Conservation (phyloP, 2,888 invertebrate genomes). For the Ectobius pallidus region DNA sequence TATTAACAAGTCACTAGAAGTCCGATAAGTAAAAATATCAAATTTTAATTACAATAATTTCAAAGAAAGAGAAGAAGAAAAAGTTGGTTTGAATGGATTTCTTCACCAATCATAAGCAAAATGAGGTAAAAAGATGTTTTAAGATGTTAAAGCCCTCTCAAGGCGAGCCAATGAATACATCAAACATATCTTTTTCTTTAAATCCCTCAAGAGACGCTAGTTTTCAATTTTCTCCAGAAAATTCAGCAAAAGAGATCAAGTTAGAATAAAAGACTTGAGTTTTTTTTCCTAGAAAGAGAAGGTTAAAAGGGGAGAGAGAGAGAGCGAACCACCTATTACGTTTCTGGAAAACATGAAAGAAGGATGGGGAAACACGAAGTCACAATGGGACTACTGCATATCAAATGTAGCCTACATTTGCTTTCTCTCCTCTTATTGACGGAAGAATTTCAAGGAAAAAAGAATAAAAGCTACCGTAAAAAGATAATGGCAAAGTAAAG, state of each 20-base stretch:
- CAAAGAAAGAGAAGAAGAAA: not conserved
- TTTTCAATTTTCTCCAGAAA: not conserved
- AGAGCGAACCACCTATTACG: conserved; percentile 3
- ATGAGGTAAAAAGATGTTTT: not conserved
- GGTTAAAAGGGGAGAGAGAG: not conserved
- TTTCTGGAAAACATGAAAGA: conserved; percentile 23
- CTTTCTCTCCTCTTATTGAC: conserved; percentile 36
- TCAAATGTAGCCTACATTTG: conserved; percentile 35
- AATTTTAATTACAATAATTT: not conserved
- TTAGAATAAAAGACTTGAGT: not conserved
- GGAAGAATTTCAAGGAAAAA: conserved; percentile 28
- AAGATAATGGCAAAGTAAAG: conserved; percentile 35
- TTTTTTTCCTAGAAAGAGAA: conserved; percentile 8
- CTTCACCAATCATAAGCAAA: not conserved
- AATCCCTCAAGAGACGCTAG: not conserved
- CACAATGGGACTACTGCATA: conserved; percentile 35
- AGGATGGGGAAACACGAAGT: conserved; percentile 4
- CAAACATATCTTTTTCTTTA: conserved; percentile 25
- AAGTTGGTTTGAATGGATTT: not conserved
- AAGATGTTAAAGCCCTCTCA: not conserved
- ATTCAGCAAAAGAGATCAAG: conserved; percentile 9
- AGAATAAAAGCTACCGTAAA: conserved; percentile 18
- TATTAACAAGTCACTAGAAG: too few species aligned
- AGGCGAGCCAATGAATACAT: conserved; percentile 15
- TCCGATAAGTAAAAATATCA: too few species aligned